phyloP scores from a whole-genome alignment of 2,797 vertebrate genomes.

The Alauda arvensis region DNA sequence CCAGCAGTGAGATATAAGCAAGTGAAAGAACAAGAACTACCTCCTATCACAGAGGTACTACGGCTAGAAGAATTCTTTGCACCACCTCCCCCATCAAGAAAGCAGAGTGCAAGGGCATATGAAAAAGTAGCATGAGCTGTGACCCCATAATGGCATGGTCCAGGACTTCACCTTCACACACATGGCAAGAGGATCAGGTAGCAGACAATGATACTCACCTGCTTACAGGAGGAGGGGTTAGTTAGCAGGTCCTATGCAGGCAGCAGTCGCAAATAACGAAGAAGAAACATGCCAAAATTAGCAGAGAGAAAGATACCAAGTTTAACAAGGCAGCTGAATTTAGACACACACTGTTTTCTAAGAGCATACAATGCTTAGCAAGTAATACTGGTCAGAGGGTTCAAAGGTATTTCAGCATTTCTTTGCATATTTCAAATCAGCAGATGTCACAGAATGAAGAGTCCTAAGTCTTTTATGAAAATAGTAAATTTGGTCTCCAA shows the following conservation, averaged over 20 bases:
- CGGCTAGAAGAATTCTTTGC: neutral
- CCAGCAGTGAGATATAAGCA: neutral
- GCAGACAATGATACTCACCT: conserved; percentile 81
- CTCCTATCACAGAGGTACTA: neutral
- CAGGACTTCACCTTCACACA: neutral
- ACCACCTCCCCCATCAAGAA: neutral
- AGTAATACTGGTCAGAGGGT: neutral
- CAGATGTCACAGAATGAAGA: neutral
- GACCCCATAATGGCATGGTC: neutral
- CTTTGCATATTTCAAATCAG: conserved; percentile 3
- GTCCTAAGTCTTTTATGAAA: conserved; percentile 2
- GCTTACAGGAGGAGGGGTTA: conserved; percentile 89
- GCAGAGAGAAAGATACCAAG: conserved; percentile 51
- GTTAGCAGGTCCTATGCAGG: conserved; percentile 93
- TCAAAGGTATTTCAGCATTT: conserved; percentile 41
- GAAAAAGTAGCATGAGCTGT: neutral
- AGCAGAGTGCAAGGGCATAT: neutral
- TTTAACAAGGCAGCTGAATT: conserved; percentile 57
- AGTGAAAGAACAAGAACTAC: neutral
- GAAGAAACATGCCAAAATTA: conserved; percentile 80
- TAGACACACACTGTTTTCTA: conserved; percentile 13
- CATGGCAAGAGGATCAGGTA: neutral
- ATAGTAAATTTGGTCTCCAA: conserved; percentile 3
- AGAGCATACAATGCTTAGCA: conserved; percentile 28
- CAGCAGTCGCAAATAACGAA: conserved; percentile 76